Conservation (phyloP, 2,113 vertebrate species). For the Donacobius atricapilla region DNA sequence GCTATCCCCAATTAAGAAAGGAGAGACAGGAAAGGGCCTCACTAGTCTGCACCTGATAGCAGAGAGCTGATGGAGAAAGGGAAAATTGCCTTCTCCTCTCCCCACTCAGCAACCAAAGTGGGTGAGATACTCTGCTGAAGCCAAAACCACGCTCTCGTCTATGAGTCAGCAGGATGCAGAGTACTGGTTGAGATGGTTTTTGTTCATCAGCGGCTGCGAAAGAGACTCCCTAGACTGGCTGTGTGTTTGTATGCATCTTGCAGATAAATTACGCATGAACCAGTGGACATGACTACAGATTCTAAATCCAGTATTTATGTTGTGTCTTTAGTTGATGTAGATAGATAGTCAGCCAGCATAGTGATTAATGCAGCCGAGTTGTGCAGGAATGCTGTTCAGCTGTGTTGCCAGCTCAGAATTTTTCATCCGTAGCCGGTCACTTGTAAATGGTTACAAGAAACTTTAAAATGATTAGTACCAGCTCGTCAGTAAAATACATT, state of each 20-base stretch:
- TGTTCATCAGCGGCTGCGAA: fast-evolving
- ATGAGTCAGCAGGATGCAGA: not conserved
- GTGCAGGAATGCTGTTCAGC: not conserved
- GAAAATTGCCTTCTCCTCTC: not conserved
- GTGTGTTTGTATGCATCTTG: not conserved
- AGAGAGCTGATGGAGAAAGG: not conserved
- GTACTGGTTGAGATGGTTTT: not conserved
- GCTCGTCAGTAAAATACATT: not conserved
- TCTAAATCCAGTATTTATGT: constrained; percentile 50
- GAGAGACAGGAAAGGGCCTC: not conserved
- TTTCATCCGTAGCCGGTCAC: not conserved
- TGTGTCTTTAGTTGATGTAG: constrained; percentile 30
- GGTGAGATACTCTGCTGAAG: not conserved
- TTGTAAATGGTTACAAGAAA: not conserved
- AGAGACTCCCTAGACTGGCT: not conserved
- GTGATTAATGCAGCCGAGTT: constrained; percentile 4
- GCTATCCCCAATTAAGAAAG: not conserved
- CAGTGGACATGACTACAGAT: constrained; percentile 16
- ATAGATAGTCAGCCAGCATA: constrained; percentile 1
- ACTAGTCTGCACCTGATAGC: not conserved
- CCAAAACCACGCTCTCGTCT: not conserved
- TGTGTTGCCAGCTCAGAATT: not conserved
- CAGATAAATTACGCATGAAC: constrained; percentile 5
- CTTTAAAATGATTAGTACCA: not conserved
- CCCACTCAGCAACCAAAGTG: not conserved